These are phyloP conservation scores for Anastrepha obliqua DNA, from an alignment of 1,140 invertebrate species.

Conservation along the genomic window DNA sequence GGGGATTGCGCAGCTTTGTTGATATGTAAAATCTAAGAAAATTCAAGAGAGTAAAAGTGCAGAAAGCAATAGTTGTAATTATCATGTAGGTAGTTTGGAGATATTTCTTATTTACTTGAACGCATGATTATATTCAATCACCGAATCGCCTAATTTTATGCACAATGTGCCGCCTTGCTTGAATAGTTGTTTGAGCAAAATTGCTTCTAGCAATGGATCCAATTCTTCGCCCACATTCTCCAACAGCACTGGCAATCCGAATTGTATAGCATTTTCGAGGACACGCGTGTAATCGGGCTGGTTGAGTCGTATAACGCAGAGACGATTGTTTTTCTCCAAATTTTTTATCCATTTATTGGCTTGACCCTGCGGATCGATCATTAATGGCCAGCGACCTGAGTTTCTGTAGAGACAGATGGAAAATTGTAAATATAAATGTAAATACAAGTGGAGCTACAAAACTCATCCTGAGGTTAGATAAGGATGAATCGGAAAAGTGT, in stretches of 20 bases:
- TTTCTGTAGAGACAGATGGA: constrained; percentile 75
- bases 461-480: no score
- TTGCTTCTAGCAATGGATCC: constrained; percentile 91
- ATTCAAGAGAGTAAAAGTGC: background rate
- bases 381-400: constrained; percentile 90
- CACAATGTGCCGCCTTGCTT: constrained; percentile 88
- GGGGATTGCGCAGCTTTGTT: constrained; percentile 94
- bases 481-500: no score
- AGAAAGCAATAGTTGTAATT: no score
- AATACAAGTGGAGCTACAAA: no score
- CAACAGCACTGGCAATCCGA: constrained; percentile 90
- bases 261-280: constrained; percentile 94
- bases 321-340: constrained; percentile 90
- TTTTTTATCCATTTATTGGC: constrained; percentile 97
- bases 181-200: constrained; percentile 91
- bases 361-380: constrained; percentile 96
- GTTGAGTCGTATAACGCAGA: constrained; percentile 87
- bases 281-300: constrained; percentile 89
- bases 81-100: no score
- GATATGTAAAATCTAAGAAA: constrained; percentile 90
- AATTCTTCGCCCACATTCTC: constrained; percentile 93
- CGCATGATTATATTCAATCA: constrained; percentile 88
- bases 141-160: constrained; percentile 88
- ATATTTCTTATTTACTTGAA: constrained; percentile 81
- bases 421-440: no score